Base-by-base conservation (phyloP, 2,797 vertebrate genomes). In the Hybognathus amarus region DNA sequence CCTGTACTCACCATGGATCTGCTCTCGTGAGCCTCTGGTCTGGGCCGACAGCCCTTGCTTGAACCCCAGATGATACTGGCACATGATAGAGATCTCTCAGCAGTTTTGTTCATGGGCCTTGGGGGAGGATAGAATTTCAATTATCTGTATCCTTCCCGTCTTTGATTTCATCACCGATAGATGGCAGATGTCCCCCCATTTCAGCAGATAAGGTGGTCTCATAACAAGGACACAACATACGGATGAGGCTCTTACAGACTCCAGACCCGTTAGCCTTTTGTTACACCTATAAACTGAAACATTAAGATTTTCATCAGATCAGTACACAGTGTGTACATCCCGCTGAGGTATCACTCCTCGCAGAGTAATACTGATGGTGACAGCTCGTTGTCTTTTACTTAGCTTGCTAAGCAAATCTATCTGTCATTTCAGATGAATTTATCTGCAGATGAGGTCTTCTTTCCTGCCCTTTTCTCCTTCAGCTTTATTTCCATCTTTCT, bases 81-180 rank as follows among this genome's bases (percentile, higher is more conserved):
- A 20, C 66, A 50, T 1, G 82, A 83, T 78, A 78, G 67, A 70
- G 64, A 78, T 83, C 82, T 71, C 56, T 83, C 67, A 71, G 82
- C 75, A 83, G 54, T 78, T 83, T 83, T 71, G 50, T 33, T 83
- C 40, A 61, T n/a, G 8, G 67, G 66, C 82, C 82, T 83, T 70
- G 27, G 54, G 73, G 82, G 67, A 83, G 54, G 82, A 78, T 83
- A 63, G 54, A 78, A 78, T 83, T 83, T 78, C 82, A 83, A 83
- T 83, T 63, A 83, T 83, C 82, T 83, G 75, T 78, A 78, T 83
- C 75, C 67, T 83, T 78, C 82, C 82, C 5, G 82, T 78, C 22
- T 83, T 78, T 78, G 82, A 83, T 83, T 83, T 83, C 75, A 50
- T 78, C 82, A 83, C 64, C 70, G 82, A 83, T 80, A 69, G 33